Conservation (phyloP, 2,113 vertebrate species). For the Dromiciops gliroides region DNA sequence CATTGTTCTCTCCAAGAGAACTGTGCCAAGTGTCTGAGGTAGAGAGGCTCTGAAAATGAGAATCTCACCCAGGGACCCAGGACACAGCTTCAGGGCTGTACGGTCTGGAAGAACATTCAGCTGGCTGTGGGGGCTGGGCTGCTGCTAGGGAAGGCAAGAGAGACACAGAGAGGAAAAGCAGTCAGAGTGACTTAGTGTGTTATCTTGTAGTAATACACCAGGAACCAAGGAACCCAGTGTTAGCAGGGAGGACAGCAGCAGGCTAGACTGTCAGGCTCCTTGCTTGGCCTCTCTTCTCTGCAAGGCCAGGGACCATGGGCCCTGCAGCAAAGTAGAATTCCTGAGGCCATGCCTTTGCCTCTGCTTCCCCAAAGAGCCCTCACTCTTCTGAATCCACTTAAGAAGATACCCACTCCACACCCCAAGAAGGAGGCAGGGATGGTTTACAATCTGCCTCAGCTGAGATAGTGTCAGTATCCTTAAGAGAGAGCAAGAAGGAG, state of each 20-base stretch:
- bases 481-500: too few species aligned
- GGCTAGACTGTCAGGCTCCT: background rate
- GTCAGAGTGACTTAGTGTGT: background rate
- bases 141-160: background rate
- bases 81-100: background rate
- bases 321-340: background rate
- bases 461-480: background rate
- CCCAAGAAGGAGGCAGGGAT: background rate
- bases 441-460: background rate
- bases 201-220: background rate
- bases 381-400: background rate
- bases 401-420: background rate
- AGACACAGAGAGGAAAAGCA: background rate
- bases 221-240: background rate
- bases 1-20: background rate
- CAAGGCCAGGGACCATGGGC: background rate
- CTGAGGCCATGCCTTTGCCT: background rate
- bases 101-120: background rate
- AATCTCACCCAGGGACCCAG: background rate
- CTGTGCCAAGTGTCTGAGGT: background rate
- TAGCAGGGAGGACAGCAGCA: background rate
- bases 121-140: background rate
- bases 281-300: background rate
- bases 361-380: background rate
- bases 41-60: background rate